phyloP scores from a whole-genome alignment of 2,113 vertebrate species.

The Lasiurus borealis region DNA sequence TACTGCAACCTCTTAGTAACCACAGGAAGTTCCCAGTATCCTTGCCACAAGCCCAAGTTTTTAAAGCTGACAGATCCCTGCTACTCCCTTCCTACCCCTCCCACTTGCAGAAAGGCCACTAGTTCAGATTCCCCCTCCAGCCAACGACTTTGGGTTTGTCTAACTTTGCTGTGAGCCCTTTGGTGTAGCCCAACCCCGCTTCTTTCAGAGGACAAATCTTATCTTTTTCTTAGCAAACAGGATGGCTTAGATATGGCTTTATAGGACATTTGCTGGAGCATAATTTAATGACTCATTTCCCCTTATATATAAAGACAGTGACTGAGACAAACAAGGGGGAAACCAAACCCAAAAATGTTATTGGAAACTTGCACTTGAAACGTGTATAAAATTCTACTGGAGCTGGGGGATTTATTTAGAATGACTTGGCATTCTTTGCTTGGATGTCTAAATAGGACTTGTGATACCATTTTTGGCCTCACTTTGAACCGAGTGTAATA shows the following conservation, averaged over 20 bases:
- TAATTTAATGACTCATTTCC: slow-evolving; percentile 79
- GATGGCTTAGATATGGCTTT: slow-evolving; percentile 72
- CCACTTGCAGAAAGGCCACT: slow-evolving; percentile 45
- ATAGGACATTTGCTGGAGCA: slow-evolving; percentile 57
- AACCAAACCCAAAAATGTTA: slow-evolving; percentile 66
- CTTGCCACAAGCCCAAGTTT: slow-evolving; percentile 11
- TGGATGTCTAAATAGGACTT: slow-evolving; percentile 83
- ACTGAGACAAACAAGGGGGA: slow-evolving; percentile 66
- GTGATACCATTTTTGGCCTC: slow-evolving; percentile 85
- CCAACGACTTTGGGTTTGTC: slow-evolving; percentile 30
- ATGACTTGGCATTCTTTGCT: slow-evolving; percentile 80
- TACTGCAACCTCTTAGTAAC: neutral
- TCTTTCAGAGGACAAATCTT: slow-evolving; percentile 68
- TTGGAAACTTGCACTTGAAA: slow-evolving; percentile 72
- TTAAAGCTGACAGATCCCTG: slow-evolving; percentile 35
- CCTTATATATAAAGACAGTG: slow-evolving; percentile 74
- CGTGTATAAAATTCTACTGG: neutral
- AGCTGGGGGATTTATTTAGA: slow-evolving; percentile 80
- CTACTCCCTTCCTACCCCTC: slow-evolving; percentile 35
- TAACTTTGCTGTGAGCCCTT: slow-evolving; percentile 17
- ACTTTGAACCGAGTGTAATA: slow-evolving; percentile 88
- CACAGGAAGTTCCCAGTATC: slow-evolving; percentile 35
- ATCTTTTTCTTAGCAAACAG: slow-evolving; percentile 76
- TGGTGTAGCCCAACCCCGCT: slow-evolving; percentile 2
- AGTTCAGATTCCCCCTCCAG: slow-evolving; percentile 47